Conservation (phyloP, 2,888 invertebrate species). For the Silvanus unidentatus region DNA sequence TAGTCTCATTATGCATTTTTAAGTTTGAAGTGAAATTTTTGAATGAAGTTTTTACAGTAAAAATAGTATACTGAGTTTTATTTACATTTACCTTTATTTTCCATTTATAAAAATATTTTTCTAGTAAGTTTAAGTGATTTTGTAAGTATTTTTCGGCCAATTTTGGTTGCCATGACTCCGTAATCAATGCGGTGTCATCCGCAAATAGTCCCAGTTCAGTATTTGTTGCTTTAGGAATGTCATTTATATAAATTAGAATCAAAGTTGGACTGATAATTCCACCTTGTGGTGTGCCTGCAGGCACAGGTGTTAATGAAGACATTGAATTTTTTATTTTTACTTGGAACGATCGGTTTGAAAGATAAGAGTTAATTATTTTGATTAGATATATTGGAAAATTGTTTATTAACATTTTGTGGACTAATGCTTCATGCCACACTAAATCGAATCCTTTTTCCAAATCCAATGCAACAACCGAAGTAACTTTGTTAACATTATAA, state of each 20-base stretch:
- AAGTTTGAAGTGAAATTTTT: too few species aligned
- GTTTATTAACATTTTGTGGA: background rate
- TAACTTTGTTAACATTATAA: background rate
- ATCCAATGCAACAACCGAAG: background rate
- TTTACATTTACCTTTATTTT: too few species aligned
- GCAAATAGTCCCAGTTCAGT: background rate
- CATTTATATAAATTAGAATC: background rate
- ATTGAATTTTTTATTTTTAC: background rate
- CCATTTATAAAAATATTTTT: too few species aligned
- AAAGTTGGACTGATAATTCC: background rate
- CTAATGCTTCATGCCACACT: background rate
- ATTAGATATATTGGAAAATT: background rate
- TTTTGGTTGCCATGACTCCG: too few species aligned
- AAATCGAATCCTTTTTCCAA: constrained; percentile 1
- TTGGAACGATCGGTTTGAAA: background rate
- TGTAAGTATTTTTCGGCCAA: too few species aligned
- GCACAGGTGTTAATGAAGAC: background rate
- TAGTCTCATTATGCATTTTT: too few species aligned
- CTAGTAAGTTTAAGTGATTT: too few species aligned
- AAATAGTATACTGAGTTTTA: too few species aligned
- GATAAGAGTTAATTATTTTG: background rate
- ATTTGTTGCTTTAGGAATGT: background rate
- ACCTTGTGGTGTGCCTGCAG: background rate
- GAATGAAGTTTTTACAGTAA: too few species aligned
- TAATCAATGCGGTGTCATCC: background rate